Evolutionary conservation across 2,113 vertebrate species (phyloP).

Genomic region (Stegostoma tigrinum): DNA sequence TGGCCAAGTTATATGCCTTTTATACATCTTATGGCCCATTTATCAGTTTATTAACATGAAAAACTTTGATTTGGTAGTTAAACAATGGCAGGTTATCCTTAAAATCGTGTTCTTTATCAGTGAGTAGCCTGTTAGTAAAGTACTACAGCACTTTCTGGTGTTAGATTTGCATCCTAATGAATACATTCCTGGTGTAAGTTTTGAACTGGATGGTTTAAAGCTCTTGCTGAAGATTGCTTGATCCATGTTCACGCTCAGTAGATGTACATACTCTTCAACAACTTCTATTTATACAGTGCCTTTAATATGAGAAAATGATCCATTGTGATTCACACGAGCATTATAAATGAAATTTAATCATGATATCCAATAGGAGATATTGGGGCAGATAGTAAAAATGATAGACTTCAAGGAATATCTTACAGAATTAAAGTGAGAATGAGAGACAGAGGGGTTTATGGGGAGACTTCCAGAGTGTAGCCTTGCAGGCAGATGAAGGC

Average conservation of each 20-base stretch:
- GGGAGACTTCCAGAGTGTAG: too few species aligned
- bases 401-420: not conserved
- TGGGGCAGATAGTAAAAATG: too few species aligned
- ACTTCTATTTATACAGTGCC: too few species aligned
- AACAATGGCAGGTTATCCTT: not conserved
- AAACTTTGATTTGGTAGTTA: not conserved
- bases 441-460: too few species aligned
- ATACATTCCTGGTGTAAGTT: not conserved
- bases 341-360: too few species aligned
- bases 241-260: not conserved
- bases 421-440: too few species aligned
- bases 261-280: not conserved
- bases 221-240: not conserved
- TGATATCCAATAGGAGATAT: too few species aligned
- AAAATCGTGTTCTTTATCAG: too few species aligned
- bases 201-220: not conserved
- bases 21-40: not conserved
- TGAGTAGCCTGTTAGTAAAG: not conserved
- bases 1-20: not conserved
- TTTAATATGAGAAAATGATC: too few species aligned
- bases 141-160: not conserved
- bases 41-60: not conserved
- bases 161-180: not conserved
- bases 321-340: too few species aligned
- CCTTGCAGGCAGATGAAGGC: too few species aligned